Evolutionary conservation across 2,888 invertebrate species (phyloP), one percentile per base, ranked within the genome.

Genomic region (Lasioglossum marginatum): DNA sequence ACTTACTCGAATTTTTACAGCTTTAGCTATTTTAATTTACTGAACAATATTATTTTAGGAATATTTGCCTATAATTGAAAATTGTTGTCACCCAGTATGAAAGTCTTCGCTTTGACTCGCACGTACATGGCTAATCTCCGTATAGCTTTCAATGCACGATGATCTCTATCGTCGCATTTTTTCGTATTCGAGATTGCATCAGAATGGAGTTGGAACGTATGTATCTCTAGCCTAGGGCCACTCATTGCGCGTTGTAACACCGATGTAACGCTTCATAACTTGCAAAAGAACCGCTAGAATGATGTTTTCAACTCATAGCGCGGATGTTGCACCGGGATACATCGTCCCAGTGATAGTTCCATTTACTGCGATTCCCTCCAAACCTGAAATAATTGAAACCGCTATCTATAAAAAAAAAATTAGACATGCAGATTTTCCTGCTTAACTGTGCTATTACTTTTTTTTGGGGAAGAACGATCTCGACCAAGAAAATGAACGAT

Each of bases 281-380:
- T 63, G 63, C 31, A 31, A 63, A 31, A 63, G 63, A 63, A 63
- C 63, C 63, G 63, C 63, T 63, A 63, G 63, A 63, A 63, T n/a
- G 63, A 63, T 63, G 63, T 63, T 63, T 63, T 19, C 63, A 63
- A 63, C 31, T 63, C 63, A 63, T 63, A 63, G 31, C 63, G 31
- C 31, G 31, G 19, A 8, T 19, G 19, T 31, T 19, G 19, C 63
- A 31, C 16, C 31, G 6, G 16, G 31, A 31, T 31, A 14, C 23
- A 34, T 37, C 66, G 23, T 66, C 34, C 23, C 66, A 37, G 34
- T 10, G 34, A 66, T 37, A 66, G 66, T 68, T 37, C 34, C 37
- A 34, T 19, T 66, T 34, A 34, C 34, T 19, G 2, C 5, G 66
- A 34, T 31, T 19, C 19, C 10, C 34, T 34, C 6, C 8, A 2